Evolutionary conservation across 1,140 invertebrate species (phyloP), one percentile per base, ranked within the genome.

Genomic region (Acromyrmex charruanus): DNA sequence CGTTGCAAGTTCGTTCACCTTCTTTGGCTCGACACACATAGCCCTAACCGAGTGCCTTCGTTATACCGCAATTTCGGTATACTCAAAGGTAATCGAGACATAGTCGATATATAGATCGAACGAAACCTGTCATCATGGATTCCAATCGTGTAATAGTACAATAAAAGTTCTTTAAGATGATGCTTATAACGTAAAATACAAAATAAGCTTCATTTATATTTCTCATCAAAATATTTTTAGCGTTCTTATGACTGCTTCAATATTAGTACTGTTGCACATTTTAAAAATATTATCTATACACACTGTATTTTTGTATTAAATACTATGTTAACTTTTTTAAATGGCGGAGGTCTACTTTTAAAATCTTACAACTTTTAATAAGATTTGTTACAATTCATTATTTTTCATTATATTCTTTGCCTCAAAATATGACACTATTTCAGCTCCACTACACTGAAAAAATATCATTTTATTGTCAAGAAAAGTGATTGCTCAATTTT

Each of bases 1-100:
- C 55, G 25, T 72, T 25, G 61, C 87, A 86, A 84, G 91, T 92
- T 91, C 89, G 85, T 92, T 91, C 86, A 91, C 88, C 87, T 91
- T 89, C 39, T 7, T 51, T 80, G 16, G 58, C 49, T 71, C 90
- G 82, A 82, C 87, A 88, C 85, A 88, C 75, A 86, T 87, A 81
- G 55, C 25, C 59, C 66, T 77, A 55, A 75, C 84, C 49, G 81
- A 88, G 72, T 81, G 35, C 80, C 74, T 66, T 18, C 55, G 16
- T 53, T 44, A 28, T 28, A 74, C 77, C 71, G 87, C 77, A 79
- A 89, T 87, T 90, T 90, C 88, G 65, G 61, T 72, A 49, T 77
- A 74, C 71, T 80, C 81, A 84, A 82, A 68, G 77, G 69, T 53
- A 35, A 74, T 31, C 53, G 44, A 49, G 65, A 21, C 63, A 85